Base-by-base conservation (phyloP, 1,140 invertebrate genomes). In the Nymphalis io region DNA sequence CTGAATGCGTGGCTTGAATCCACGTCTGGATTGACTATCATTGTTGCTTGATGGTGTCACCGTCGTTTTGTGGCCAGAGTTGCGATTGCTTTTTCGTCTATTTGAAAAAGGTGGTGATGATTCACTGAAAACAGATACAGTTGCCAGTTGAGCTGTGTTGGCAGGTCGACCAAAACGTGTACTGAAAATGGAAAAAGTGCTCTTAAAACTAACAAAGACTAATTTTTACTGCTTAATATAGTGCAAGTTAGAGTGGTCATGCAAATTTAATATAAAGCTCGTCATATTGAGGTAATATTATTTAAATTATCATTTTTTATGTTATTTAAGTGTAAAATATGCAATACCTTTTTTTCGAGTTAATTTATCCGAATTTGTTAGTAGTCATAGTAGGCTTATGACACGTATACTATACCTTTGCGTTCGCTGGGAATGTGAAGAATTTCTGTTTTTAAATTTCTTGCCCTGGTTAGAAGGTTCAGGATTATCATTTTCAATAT, bases 111-210 rank as follows among this genome's bases (percentile, higher is more conserved):
- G 81, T 27, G 93, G 79, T 55, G 88, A 71, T 73, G 92, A 84
- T 87, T 95, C 94, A 88, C 93, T 94, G 91, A 93, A 94, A 89
- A 94, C 93, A 91, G 93, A 94, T 58, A 94, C 93, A 79, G 94
- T 93, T 76, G 93, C 91, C 73, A 93, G 82, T 88, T 93, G 92
- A 87, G 92, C 88, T 53, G 82, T 88, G 70, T 89, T 89, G 75
- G 85, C 78, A 60, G 91, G 82, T 70, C 92, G 85, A 68, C 87
- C 88, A 82, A 89, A 93, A 69, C 92, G 87, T 70, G 85, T 88
- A 84, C 92, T 93, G 88, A 86, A 92, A 85, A 48, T 71, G 20
- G 44, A 70, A 62, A 69, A 60, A 60, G 60, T 64, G 48, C 15
- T 20, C 18, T 58, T 68, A 60, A 60, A 67, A 48, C 53, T 60